phyloP scores from a whole-genome alignment of 2,797 vertebrate genomes.

The Crypturellus tataupa region DNA sequence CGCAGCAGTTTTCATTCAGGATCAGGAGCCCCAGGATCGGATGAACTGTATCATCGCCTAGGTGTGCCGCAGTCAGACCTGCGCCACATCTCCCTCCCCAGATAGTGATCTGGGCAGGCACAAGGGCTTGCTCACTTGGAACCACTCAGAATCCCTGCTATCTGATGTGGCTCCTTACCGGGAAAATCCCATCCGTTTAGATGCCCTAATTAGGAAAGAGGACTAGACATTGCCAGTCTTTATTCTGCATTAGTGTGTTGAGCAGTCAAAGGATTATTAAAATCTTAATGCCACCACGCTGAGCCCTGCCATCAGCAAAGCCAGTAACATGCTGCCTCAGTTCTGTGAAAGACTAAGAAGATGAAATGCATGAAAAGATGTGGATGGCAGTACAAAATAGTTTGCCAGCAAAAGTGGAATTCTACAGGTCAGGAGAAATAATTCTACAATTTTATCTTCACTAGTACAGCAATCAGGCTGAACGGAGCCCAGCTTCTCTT shows the following conservation, averaged over 20 bases:
- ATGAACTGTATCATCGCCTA: background rate
- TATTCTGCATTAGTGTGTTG: background rate
- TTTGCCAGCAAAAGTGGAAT: background rate
- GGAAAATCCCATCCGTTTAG: conserved; percentile 47
- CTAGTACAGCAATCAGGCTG: background rate
- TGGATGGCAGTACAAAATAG: background rate
- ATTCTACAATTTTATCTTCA: background rate
- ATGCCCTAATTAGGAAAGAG: conserved; percentile 6
- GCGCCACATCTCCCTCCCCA: background rate
- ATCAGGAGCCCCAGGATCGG: background rate
- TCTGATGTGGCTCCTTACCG: conserved; percentile 60
- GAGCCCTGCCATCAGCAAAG: background rate
- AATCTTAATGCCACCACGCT: background rate
- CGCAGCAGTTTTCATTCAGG: background rate
- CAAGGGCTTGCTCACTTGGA: conserved; percentile 21
- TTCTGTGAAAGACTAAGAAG: background rate
- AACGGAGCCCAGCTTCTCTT: background rate
- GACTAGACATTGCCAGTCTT: background rate
- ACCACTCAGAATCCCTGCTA: background rate
- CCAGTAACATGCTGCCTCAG: background rate
- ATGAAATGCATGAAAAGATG: background rate
- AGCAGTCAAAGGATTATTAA: background rate
- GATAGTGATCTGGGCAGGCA: background rate
- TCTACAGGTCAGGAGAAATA: background rate
- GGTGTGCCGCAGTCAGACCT: conserved; percentile 22